Percentiles rank a stretch among this genome's conserved stretches.
Evolutionary conservation across 1,140 invertebrate genomes (phyloP).

Genomic region (Drosophila lacertosa): DNA sequence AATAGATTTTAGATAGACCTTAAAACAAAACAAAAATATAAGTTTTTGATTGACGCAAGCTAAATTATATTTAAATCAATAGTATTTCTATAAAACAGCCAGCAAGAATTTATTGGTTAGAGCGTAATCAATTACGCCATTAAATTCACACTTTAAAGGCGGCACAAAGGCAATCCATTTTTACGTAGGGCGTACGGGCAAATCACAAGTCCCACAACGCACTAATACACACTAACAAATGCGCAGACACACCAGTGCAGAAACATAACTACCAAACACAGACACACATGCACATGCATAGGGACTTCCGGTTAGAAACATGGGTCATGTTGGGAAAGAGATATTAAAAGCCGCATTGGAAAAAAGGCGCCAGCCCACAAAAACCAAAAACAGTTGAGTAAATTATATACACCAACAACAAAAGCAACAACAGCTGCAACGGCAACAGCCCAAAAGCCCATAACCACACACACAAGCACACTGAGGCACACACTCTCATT

Average conservation of each 20-base stretch:
- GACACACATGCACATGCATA: constrained; percentile 5
- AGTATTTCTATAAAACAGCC: too few relatives aligned
- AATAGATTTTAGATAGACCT: too few relatives aligned
- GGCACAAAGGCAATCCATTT: too few relatives aligned
- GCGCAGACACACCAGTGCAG: background rate
- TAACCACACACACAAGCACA: background rate
- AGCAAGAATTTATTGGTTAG: too few relatives aligned
- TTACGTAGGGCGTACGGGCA: constrained; percentile 32
- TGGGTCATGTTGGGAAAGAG: constrained; percentile 29
- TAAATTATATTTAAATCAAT: too few relatives aligned
- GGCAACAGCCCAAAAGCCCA: constrained; percentile 10
- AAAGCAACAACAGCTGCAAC: constrained; percentile 19
- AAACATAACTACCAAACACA: constrained; percentile 8
- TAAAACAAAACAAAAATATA: too few relatives aligned
- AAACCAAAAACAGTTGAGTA: constrained; percentile 75
- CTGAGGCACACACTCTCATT: background rate
- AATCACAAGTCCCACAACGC: constrained; percentile 32
- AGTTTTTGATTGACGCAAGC: too few relatives aligned
- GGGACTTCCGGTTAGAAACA: constrained; percentile 33
- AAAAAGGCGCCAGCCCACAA: constrained; percentile 65
- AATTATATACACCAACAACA: constrained; percentile 71
- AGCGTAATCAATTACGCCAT: too few relatives aligned
- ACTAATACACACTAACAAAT: constrained; percentile 26
- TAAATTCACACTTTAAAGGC: too few relatives aligned
- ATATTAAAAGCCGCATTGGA: constrained; percentile 63